Conservation (phyloP, 2,888 invertebrate species). For the Elegia similella region DNA sequence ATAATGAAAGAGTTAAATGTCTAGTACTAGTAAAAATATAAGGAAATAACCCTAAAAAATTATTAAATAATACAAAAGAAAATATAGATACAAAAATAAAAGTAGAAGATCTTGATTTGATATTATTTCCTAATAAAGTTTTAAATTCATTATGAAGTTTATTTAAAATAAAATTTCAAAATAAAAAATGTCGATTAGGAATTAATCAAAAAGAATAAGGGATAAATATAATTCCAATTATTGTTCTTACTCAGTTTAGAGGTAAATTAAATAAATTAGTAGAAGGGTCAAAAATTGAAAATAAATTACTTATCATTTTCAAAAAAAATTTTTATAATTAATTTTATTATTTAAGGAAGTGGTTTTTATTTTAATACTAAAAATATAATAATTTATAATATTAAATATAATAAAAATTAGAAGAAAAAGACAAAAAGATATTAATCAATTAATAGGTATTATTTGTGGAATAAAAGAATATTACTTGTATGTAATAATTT, state of each 20-base stretch:
- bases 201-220: slow-evolving; percentile 79
- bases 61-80: slow-evolving; percentile 83
- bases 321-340: slow-evolving; percentile 50
- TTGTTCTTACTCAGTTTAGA: slow-evolving; percentile 83
- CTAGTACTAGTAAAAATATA: slow-evolving; percentile 87
- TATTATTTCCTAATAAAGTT: slow-evolving; percentile 69
- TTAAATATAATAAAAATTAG: slow-evolving; percentile 72
- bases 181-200: slow-evolving; percentile 71
- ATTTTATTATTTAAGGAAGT: slow-evolving; percentile 44
- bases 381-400: slow-evolving; percentile 77
- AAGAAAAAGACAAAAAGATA: slow-evolving; percentile 64
- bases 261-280: slow-evolving; percentile 74
- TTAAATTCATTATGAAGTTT: slow-evolving; percentile 82
- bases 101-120: slow-evolving; percentile 69
- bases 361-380: slow-evolving; percentile 44
- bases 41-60: slow-evolving; percentile 86
- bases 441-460: slow-evolving; percentile 82
- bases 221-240: slow-evolving; percentile 74
- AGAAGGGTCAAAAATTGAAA: slow-evolving; percentile 85
- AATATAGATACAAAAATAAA: slow-evolving; percentile 82
- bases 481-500: slow-evolving; percentile 78
- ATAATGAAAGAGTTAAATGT: slow-evolving; percentile 82
- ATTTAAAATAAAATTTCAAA: slow-evolving; percentile 71
- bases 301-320: slow-evolving; percentile 86
- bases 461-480: slow-evolving; percentile 87